Base-by-base conservation (phyloP, 1,140 invertebrate species). In the Drosophila sturtevanti region DNA sequence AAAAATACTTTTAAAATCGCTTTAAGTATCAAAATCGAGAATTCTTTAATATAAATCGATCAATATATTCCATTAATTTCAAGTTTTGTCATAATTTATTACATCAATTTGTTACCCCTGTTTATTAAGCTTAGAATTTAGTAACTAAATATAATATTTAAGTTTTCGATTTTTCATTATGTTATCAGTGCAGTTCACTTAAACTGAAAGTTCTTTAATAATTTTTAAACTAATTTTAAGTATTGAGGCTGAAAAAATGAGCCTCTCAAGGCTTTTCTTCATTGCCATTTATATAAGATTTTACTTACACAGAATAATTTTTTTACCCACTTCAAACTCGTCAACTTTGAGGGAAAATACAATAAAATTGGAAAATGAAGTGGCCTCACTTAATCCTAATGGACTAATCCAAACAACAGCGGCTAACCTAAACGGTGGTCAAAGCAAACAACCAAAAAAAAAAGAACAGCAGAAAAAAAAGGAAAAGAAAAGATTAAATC, bases 361-460 rank as follows among this genome's bases (percentile, higher is more conserved):
- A 31, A 59, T 59, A 34, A 59, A 59, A 34, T 59, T 59, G 34
- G 16, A 59, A 41, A 68, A 62, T 44, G 37, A 75, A 68, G 73
- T 76, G 73, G 37, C 64, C 65, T 34, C 71, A 41, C 22, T 21
- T 62, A 63, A 56, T 56, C 58, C 58, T 27, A 63, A 69, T 44
- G 14, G 38, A 37, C 12, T 54, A 52, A 37, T 58, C 52, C 18
- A 14, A 38, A 16, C 11, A 61, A 52, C 34, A 38, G 27, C 38
- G 18, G 21, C 44, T 54, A 4, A 18, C 34, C 44, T 31, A 61
- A 44, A 35, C 68, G 67, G 63, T 64, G 34, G 41, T 37, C 71
- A 72, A 48, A 62, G n/a, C 70, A 70, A 77, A 80, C 68, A 81
- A 74, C 77, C 67, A 67, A 72, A 48, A 18, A 48, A 48, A 34